Evolutionary conservation across 1,140 invertebrate species (phyloP), one percentile per base, ranked within the genome.

Genomic region (Gryon sp.): DNA sequence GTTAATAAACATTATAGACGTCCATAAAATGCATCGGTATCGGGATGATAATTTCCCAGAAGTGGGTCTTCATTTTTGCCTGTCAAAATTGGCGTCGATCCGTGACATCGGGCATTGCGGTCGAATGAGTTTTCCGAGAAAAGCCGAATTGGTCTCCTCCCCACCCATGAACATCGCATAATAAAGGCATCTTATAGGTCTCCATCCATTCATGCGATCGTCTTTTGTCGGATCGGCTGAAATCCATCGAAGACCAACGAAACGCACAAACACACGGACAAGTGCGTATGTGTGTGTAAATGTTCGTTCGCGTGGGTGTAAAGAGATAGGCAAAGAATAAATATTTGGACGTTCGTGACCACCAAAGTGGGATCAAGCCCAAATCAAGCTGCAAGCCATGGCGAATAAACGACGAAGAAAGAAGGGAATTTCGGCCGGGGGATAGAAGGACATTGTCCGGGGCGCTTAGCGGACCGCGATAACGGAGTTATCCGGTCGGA

Each of bases 121-220:
- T 36, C 20, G 68, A 77, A 62, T 32, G 53, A 41, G 40, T 73
- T 78, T 78, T 70, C 69, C 36, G 53, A 41, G 53, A 74, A 78
- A 45, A 46, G 48, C 65, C 57, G 57, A 40, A 60, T 11, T 38
- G 52, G 26, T 19, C 36, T 43, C 9, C n/a, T n/a, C n/a, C n/a
- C n/a, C n/a, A n/a, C n/a, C n/a, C n/a, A n/a, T n/a, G n/a, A n/a
- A n/a, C 26, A 6, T 40, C 11, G 15, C 16, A 59, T 45, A 78
- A 78, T 69, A 66, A 72, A 78, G 50, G 45, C 53, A 52, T 26
- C 66, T 72, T 45, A 46, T 14, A 26, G 45, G 40, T 41, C n/a
- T n/a, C n/a, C n/a, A n/a, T n/a, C 76, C 66, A 79, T 79, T 79
- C 76, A 79, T 72, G 70, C 66, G 68, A 72, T 63, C 70, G 66